A percentile compares a stretch with the other conserved stretches of the same genome.
Evolutionary conservation across 2,113 vertebrate species (phyloP).

Genomic region (Dipodomys spectabilis): DNA sequence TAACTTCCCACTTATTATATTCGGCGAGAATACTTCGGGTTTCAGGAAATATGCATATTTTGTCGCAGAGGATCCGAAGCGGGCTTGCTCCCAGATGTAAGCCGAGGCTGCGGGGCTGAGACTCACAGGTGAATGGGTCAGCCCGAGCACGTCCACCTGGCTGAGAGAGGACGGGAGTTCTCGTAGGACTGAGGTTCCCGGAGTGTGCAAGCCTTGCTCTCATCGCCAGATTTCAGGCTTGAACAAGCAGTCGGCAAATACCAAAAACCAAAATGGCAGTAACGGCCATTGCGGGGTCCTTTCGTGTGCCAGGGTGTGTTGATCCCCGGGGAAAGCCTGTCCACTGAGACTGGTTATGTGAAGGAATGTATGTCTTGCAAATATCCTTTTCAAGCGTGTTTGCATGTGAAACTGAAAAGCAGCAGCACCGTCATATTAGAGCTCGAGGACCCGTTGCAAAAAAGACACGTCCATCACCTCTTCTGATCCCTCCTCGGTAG

Average conservation of each 20-base stretch:
- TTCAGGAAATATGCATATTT: constrained; percentile 83
- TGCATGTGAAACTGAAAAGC: background rate
- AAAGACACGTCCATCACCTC: no score
- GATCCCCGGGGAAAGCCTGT: no score
- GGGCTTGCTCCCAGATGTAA: constrained; percentile 59
- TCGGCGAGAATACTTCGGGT: constrained; percentile 79
- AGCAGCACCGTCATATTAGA: background rate
- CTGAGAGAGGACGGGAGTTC: no score
- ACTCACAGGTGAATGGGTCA: background rate
- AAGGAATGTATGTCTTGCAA: no score
- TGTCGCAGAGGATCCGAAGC: constrained; percentile 74
- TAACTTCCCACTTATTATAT: constrained; percentile 82
- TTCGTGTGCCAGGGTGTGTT: no score
- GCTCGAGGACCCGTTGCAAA: background rate
- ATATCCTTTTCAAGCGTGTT: background rate
- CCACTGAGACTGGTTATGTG: no score
- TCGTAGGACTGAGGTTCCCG: no score
- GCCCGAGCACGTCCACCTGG: no score
- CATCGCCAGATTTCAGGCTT: constrained; percentile 1
- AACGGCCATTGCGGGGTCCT: background rate
- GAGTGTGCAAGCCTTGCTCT: background rate
- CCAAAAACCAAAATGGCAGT: constrained; percentile 11
- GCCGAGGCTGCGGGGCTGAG: constrained; percentile 20
- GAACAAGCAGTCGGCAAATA: background rate
- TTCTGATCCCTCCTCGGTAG: background rate